phyloP scores from a whole-genome alignment of 2,113 vertebrate genomes.

The Xiphophorus hellerii region DNA sequence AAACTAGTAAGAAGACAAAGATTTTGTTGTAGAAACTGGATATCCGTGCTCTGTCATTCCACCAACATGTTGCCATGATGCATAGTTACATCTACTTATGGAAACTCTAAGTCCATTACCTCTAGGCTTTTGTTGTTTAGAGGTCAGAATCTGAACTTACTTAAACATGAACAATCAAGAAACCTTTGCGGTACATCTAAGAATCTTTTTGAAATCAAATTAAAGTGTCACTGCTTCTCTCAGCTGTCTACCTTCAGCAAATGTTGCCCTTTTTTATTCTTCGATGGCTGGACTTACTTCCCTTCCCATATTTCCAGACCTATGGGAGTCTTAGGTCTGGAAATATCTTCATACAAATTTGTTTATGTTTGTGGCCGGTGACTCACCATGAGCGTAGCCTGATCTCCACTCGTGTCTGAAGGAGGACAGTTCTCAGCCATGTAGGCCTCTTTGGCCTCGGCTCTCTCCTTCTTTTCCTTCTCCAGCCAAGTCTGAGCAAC shows the following conservation, averaged over 20 bases:
- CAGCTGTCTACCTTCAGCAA: background rate
- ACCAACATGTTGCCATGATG: background rate
- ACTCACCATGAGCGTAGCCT: constrained; percentile 60
- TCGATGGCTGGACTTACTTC: background rate
- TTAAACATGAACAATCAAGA: too few relatives aligned
- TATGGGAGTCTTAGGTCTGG: background rate
- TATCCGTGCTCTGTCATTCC: background rate
- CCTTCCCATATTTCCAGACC: background rate
- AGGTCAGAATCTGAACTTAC: background rate
- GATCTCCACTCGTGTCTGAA: constrained; percentile 59
- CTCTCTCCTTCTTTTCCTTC: constrained; percentile 81
- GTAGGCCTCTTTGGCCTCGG: constrained; percentile 82
- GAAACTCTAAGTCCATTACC: background rate
- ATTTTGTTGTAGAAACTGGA: background rate
- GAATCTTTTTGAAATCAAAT: too few relatives aligned
- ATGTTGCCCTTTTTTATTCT: background rate
- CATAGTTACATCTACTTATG: background rate
- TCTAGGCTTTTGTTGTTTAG: background rate
- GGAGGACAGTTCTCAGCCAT: constrained; percentile 82
- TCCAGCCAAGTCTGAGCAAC: constrained; percentile 83
- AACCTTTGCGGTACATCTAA: too few relatives aligned
- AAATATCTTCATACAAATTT: too few relatives aligned
- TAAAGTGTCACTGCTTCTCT: background rate
- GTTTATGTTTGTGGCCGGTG: background rate
- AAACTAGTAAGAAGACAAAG: background rate